phyloP scores from a whole-genome alignment of 2,888 invertebrate genomes.

The Mactromeris polynyma region DNA sequence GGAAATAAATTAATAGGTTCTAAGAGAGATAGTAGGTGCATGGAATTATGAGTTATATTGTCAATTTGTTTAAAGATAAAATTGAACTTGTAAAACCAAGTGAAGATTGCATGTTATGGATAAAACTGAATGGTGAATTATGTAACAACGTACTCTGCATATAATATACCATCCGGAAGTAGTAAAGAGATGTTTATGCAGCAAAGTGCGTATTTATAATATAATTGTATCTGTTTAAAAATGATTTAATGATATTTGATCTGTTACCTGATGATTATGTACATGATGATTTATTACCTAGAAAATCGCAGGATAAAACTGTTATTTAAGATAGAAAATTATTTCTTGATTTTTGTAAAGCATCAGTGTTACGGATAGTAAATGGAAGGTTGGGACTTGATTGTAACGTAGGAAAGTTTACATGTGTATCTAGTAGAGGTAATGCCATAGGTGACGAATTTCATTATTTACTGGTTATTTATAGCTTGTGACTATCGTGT shows the following conservation, averaged over 20 bases:
- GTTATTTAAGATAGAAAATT: neutral
- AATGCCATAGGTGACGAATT: too few species aligned
- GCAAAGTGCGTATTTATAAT: neutral
- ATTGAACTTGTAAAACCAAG: too few species aligned
- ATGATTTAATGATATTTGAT: neutral
- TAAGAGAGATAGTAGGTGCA: too few species aligned
- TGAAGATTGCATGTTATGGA: too few species aligned
- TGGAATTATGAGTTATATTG: too few species aligned
- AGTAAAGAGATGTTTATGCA: neutral
- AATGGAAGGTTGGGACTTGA: neutral
- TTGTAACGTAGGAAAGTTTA: neutral
- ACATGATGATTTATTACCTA: neutral
- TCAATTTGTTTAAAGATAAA: too few species aligned
- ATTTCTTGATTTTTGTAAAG: neutral
- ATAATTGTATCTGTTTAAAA: neutral
- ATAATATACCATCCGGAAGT: neutral
- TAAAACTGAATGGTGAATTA: too few species aligned
- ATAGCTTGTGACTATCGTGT: too few species aligned
- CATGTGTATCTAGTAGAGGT: neutral
- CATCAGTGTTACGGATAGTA: neutral
- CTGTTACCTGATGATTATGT: neutral
- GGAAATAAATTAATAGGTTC: too few species aligned
- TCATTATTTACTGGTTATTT: too few species aligned
- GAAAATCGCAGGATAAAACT: neutral
- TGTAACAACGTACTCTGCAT: too few species aligned